Evolutionary conservation across 2,113 vertebrate genomes (phyloP).

Genomic region (Megatriorchis doriae): DNA sequence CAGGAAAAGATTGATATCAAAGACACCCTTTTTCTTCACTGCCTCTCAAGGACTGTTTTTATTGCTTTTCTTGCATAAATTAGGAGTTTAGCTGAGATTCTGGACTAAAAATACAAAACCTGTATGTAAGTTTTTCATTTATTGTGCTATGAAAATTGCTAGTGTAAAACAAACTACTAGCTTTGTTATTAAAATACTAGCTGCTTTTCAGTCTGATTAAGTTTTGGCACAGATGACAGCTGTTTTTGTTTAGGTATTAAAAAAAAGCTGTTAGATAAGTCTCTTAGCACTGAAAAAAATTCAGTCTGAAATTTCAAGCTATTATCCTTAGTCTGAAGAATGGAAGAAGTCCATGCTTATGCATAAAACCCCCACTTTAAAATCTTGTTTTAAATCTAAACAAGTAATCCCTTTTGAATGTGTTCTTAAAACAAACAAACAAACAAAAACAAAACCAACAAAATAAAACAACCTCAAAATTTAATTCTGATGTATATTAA

Average conservation of each 20-base stretch:
- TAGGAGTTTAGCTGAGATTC: neutral
- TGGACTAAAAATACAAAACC: neutral
- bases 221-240: neutral
- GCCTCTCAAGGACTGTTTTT: neutral
- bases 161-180: neutral
- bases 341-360: neutral
- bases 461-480: neutral
- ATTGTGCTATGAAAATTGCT: neutral
- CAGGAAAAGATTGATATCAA: neutral
- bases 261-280: neutral
- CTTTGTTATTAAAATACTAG: neutral
- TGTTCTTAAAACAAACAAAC: neutral
- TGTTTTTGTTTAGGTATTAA: neutral
- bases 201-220: neutral
- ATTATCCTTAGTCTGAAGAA: neutral
- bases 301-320: neutral
- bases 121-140: neutral
- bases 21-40: neutral
- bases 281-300: neutral
- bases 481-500: neutral
- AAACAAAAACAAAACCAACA: no score
- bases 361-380: neutral
- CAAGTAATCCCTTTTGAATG: neutral
- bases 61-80: neutral
- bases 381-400: neutral